phyloP scores from a whole-genome alignment of 2,888 invertebrate species.

The Melangyna quadrimaculata region DNA sequence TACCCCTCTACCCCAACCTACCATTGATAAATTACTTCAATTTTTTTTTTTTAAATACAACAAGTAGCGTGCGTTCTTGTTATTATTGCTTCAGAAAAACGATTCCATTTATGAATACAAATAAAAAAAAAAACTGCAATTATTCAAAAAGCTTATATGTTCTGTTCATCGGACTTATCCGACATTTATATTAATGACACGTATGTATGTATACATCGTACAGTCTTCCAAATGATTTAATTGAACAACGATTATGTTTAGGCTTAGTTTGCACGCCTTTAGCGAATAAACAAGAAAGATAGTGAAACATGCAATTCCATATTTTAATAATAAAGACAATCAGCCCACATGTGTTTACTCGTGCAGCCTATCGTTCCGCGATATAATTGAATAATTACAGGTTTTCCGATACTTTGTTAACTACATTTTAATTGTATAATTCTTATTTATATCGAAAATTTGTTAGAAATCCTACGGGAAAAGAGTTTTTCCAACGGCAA shows the following conservation, averaged over 20 bases:
- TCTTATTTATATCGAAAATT: slow-evolving; percentile 13
- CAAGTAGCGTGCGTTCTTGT: not conserved
- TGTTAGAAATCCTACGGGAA: slow-evolving; percentile 29
- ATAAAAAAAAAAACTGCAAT: too few relatives aligned
- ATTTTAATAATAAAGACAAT: not conserved
- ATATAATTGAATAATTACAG: slow-evolving; percentile 40
- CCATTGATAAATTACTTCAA: too few relatives aligned
- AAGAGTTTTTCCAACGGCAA: not conserved
- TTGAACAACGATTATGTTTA: not conserved
- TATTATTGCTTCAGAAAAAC: not conserved
- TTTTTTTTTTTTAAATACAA: too few relatives aligned
- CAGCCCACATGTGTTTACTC: not conserved
- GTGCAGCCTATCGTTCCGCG: slow-evolving; percentile 3
- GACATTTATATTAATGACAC: slow-evolving; percentile 2
- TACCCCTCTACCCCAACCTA: too few relatives aligned
- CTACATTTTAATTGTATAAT: slow-evolving; percentile 45
- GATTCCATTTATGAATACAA: not conserved
- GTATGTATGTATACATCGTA: too few relatives aligned
- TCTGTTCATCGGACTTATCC: not conserved
- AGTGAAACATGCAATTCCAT: not conserved
- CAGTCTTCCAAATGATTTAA: not conserved
- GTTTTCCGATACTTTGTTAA: not conserved
- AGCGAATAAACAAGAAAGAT: not conserved
- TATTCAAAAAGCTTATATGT: not conserved
- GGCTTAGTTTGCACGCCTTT: not conserved